phyloP scores from a whole-genome alignment of 1,140 invertebrate species.

The Atopsyche davidsoni region DNA sequence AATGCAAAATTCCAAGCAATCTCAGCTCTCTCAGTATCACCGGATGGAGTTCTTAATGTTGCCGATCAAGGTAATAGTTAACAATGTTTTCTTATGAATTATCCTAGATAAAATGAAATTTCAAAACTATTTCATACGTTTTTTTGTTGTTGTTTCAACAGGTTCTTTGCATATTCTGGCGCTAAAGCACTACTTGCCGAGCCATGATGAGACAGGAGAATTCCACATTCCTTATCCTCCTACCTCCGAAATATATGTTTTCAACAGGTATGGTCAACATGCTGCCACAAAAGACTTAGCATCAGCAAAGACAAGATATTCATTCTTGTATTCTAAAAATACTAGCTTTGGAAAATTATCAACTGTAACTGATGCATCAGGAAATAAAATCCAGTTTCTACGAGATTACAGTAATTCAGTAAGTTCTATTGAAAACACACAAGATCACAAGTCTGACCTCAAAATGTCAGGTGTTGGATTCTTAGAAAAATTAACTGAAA shows the following conservation, averaged over 20 bases:
- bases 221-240: slow-evolving; percentile 89
- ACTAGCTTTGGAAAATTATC: slow-evolving; percentile 91
- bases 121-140: not conserved
- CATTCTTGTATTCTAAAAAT: slow-evolving; percentile 94
- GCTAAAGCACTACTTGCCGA: slow-evolving; percentile 82
- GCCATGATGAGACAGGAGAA: slow-evolving; percentile 82
- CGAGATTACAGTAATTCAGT: slow-evolving; percentile 85
- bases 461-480: slow-evolving; percentile 84
- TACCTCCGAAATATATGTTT: slow-evolving; percentile 89
- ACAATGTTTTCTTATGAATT: not conserved
- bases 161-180: slow-evolving; percentile 81
- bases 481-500: slow-evolving; percentile 74
- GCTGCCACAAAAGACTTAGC: slow-evolving; percentile 87
- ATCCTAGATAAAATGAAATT: not conserved
- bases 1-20: slow-evolving; percentile 87
- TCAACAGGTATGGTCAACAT: slow-evolving; percentile 92
- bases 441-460: slow-evolving; percentile 84
- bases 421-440: slow-evolving; percentile 89
- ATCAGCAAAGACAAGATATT: slow-evolving; percentile 86
- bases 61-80: slow-evolving; percentile 75
- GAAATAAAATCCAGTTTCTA: slow-evolving; percentile 87
- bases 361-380: slow-evolving; percentile 85
- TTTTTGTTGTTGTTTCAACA: slow-evolving; percentile 33
- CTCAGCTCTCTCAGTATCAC: slow-evolving; percentile 87
- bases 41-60: slow-evolving; percentile 88